Percentiles rank a stretch among this genome's conserved stretches.
phyloP scores from a whole-genome alignment of 2,888 invertebrate species.

The Heliconius ismenius region DNA sequence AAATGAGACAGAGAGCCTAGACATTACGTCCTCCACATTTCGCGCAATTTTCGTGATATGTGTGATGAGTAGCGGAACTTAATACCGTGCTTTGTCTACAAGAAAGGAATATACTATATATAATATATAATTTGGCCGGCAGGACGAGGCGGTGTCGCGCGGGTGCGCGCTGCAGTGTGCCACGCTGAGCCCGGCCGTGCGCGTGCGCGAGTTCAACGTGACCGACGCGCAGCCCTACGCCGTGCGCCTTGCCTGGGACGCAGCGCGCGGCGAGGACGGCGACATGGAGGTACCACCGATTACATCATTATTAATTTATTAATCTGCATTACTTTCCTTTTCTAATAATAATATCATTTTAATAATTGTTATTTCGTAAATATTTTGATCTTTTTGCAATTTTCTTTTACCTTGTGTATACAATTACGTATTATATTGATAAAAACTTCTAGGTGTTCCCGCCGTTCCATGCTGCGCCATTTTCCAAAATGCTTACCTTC shows the following conservation, averaged over 20 bases:
- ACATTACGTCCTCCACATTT: no score
- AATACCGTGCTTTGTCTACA: no score
- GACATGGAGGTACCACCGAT: slow-evolving; percentile 87
- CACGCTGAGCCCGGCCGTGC: slow-evolving; percentile 97
- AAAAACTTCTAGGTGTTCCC: slow-evolving; percentile 85
- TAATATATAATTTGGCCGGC: background rate
- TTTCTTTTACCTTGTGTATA: background rate
- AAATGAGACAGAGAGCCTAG: no score
- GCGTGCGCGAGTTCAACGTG: slow-evolving; percentile 97
- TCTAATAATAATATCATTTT: no score
- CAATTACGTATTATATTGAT: background rate
- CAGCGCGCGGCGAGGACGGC: slow-evolving; percentile 84
- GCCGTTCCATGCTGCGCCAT: slow-evolving; percentile 93
- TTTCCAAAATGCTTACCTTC: slow-evolving; percentile 96
- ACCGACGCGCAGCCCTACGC: slow-evolving; percentile 96
- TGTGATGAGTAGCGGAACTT: no score
- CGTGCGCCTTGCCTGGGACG: slow-evolving; percentile 92
- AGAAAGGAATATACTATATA: no score
- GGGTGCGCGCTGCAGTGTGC: slow-evolving; percentile 98
- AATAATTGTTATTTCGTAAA: no score
- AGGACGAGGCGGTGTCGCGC: slow-evolving; percentile 97
- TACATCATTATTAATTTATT: no score
- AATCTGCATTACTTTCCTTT: no score
- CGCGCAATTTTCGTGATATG: no score
- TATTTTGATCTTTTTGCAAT: no score